Base-by-base conservation (phyloP, 2,888 invertebrate genomes). In the Leptarthrus brevirostris region DNA sequence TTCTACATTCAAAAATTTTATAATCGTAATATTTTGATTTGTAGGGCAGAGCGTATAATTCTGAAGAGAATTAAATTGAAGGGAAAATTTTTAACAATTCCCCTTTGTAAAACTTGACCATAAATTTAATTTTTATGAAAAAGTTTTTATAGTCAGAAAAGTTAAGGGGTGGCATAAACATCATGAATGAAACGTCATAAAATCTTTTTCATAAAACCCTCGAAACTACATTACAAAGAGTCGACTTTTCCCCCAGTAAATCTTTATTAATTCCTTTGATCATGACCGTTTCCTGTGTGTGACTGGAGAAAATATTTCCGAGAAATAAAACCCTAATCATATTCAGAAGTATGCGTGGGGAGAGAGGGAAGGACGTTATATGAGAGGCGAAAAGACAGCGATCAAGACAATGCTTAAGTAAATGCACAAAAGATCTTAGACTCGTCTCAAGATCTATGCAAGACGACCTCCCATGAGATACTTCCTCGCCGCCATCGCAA, bases 261-360 rank as follows among this genome's bases (percentile, higher is more conserved):
- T 61, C 36, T 61, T 40, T 61, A 61, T 61, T 61, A 61, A 61
- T 61, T 61, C 36, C 40, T 61, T 61, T 61, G 61, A 61, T 61
- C 61, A 20, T 61, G 40, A 36, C 61, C 61, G 61, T 61, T 61
- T 61, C 61, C 61, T 61, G 61, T 40, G 34, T 12, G 20, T 61
- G 40, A 40, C 34, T 18, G 40, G 40, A 61, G 36, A 61, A 61
- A 61, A 61, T 61, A 36, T 14, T 61, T 61, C 61, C 61, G 12
- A 61, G 61, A 61, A 61, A 61, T 61, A 61, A 61, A 61, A 61
- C 18, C 61, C 36, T 61, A 40, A 61, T 61, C 61, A 61, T 61
- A 40, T 61, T 40, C 61, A 61, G 22, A 61, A 40, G 18, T 36
- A n/a, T n/a, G n/a, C n/a, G 36, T 1, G 20, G 1, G 40, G 1